phyloP scores from a whole-genome alignment of 2,888 invertebrate species.

The Papilio gigon region DNA sequence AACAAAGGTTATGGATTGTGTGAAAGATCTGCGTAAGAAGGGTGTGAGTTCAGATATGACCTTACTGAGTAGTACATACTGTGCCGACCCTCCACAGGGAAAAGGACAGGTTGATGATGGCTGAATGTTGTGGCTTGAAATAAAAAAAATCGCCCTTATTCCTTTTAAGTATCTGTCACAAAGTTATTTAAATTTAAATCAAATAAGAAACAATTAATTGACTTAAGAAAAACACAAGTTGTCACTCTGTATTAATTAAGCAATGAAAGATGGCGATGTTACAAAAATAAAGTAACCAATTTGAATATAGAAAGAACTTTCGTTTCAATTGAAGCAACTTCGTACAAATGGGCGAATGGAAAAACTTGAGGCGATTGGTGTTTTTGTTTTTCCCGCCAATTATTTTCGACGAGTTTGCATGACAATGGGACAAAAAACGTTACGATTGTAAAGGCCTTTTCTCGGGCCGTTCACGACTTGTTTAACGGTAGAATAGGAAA shows the following conservation, averaged over 20 bases:
- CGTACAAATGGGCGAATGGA: slow-evolving; percentile 42
- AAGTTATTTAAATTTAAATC: slow-evolving; percentile 20
- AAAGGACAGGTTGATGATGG: too few species aligned
- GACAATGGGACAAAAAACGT: slow-evolving; percentile 51
- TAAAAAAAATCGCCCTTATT: neutral
- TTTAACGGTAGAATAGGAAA: slow-evolving; percentile 39
- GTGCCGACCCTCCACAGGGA: too few species aligned
- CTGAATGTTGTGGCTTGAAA: neutral
- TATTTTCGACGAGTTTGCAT: slow-evolving; percentile 49
- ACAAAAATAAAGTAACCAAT: slow-evolving; percentile 31
- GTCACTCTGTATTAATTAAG: slow-evolving; percentile 26
- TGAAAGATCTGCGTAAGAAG: too few species aligned
- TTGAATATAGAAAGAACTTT: slow-evolving; percentile 42
- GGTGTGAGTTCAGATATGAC: too few species aligned
- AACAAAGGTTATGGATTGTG: too few species aligned
- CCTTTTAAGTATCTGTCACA: slow-evolving; percentile 12
- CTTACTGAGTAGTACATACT: too few species aligned
- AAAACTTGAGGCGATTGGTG: slow-evolving; percentile 45
- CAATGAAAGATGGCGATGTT: slow-evolving; percentile 27
- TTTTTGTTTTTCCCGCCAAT: slow-evolving; percentile 48
- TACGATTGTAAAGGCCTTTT: slow-evolving; percentile 35
- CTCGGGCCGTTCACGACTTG: slow-evolving; percentile 37
- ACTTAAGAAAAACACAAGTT: slow-evolving; percentile 21
- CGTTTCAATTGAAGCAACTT: slow-evolving; percentile 36
- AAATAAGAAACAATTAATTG: slow-evolving; percentile 26